Percentiles rank a stretch among this genome's conserved stretches.
Conservation (phyloP, 2,888 invertebrate species). For the Sisyra terminalis region DNA sequence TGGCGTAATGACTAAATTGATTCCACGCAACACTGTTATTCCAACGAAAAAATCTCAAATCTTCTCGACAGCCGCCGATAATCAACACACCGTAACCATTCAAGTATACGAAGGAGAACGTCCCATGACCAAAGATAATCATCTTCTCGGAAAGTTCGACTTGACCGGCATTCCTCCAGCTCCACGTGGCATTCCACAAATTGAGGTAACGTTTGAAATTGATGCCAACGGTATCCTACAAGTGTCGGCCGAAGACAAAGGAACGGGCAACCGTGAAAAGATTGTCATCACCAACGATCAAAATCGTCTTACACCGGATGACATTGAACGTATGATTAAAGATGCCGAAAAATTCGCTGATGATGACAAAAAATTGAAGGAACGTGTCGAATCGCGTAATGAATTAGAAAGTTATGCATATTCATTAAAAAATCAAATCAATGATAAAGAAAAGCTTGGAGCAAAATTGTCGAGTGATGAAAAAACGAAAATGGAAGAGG, state of each 20-base stretch:
- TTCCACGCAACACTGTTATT: constrained; percentile 95
- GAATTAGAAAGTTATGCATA: constrained; percentile 96
- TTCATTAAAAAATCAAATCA: constrained; percentile 91
- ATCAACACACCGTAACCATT: constrained; percentile 97
- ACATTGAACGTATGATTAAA: constrained; percentile 98
- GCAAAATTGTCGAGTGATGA: constrained; percentile 79
- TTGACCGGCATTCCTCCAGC: constrained; percentile 93
- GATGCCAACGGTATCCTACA: constrained; percentile 89
- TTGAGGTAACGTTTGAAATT: constrained; percentile 89
- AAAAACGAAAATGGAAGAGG: constrained; percentile 86
- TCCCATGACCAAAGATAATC: constrained; percentile 99
- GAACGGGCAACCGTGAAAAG: constrained; percentile 96
- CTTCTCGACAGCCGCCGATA: constrained; percentile 98
- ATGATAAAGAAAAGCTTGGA: constrained; percentile 94
- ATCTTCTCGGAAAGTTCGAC: constrained; percentile 95
- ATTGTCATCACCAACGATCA: constrained; percentile 98
- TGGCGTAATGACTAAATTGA: constrained; percentile 98
- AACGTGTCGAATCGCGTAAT: constrained; percentile 89
- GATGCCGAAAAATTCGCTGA: constrained; percentile 98
- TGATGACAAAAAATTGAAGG: constrained; percentile 94
- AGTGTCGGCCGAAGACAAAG: constrained; percentile 98
- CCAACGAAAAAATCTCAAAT: constrained; percentile 99
- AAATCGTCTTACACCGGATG: constrained; percentile 91
- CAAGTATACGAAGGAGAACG: constrained; percentile 98
- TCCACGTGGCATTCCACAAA: constrained; percentile 83